These are phyloP conservation scores for Globodera ellingtonae DNA, from an alignment of 1,140 invertebrate genomes.

Conservation along the genomic window DNA sequence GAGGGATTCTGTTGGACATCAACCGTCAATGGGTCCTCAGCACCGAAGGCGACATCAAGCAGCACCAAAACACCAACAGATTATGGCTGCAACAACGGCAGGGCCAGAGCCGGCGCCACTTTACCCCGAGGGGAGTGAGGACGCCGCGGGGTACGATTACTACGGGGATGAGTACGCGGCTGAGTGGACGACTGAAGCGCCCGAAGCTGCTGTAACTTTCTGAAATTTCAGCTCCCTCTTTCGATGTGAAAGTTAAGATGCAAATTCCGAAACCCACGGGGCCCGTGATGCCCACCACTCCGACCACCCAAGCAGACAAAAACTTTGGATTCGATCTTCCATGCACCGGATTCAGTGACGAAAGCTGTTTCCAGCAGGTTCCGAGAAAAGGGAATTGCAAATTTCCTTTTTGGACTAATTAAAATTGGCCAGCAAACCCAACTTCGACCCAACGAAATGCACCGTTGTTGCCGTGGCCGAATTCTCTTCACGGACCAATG, in stretches of 20 bases:
- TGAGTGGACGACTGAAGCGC: constrained; percentile 51
- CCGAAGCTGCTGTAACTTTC: background rate
- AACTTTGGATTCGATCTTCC: constrained; percentile 55
- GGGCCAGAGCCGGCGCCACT: constrained; percentile 45
- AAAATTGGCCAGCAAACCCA: constrained; percentile 47
- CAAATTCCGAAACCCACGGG: constrained; percentile 50
- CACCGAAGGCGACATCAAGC: background rate
- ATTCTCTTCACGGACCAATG: constrained; percentile 61
- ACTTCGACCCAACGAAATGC: constrained; percentile 41
- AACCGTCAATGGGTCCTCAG: background rate
- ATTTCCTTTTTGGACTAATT: constrained; percentile 16
- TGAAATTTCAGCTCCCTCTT: background rate
- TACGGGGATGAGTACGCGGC: constrained; percentile 45
- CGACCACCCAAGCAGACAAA: constrained; percentile 21
- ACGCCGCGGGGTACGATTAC: constrained; percentile 33
- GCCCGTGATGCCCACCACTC: constrained; percentile 23
- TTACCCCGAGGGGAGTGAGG: constrained; percentile 45
- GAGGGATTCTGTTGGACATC: background rate
- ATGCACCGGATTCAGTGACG: constrained; percentile 61
- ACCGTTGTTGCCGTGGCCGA: constrained; percentile 58
- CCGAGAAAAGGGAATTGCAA: background rate
- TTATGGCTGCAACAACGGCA: background rate
- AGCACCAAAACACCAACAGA: constrained; percentile 22
- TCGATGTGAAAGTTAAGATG: constrained; percentile 2
- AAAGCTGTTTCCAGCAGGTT: constrained; percentile 64